phyloP scores from a whole-genome alignment of 1,140 invertebrate species.

The Zaprionus nigranus region DNA sequence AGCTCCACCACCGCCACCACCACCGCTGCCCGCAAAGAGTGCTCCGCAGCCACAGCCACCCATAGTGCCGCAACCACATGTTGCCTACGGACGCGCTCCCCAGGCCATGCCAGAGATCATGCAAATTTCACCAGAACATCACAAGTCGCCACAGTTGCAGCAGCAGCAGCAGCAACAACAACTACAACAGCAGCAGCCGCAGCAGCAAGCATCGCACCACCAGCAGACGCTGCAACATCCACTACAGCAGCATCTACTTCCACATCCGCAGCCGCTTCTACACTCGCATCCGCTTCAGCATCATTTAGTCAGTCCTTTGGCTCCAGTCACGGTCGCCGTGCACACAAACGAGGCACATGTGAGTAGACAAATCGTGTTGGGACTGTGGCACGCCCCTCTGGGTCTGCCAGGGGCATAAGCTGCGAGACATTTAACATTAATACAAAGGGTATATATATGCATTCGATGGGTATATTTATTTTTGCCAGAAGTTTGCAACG shows the following conservation, averaged over 20 bases:
- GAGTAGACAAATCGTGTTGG: constrained; percentile 55
- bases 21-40: constrained; percentile 64
- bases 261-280: constrained; percentile 51
- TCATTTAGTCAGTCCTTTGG: constrained; percentile 81
- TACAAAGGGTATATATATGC: not conserved
- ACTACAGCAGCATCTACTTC: constrained; percentile 31
- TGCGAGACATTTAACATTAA: not conserved
- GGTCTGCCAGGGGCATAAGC: not conserved
- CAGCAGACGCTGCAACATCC: constrained; percentile 44
- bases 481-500: not conserved
- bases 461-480: not conserved
- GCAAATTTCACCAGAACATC: constrained; percentile 75
- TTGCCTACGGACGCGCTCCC: constrained; percentile 60
- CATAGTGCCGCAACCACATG: constrained; percentile 44
- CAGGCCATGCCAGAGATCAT: constrained; percentile 81
- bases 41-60: constrained; percentile 57
- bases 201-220: constrained; percentile 37
- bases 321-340: constrained; percentile 84
- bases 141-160: constrained; percentile 50
- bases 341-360: constrained; percentile 85
- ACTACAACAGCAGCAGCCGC: constrained; percentile 38
- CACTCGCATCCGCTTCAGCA: constrained; percentile 49
- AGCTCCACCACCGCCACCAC: constrained; percentile 42
- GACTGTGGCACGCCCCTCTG: not conserved
- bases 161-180: constrained; percentile 44